phyloP scores from a whole-genome alignment of 2,113 vertebrate genomes.

The Gopherus flavomarginatus region DNA sequence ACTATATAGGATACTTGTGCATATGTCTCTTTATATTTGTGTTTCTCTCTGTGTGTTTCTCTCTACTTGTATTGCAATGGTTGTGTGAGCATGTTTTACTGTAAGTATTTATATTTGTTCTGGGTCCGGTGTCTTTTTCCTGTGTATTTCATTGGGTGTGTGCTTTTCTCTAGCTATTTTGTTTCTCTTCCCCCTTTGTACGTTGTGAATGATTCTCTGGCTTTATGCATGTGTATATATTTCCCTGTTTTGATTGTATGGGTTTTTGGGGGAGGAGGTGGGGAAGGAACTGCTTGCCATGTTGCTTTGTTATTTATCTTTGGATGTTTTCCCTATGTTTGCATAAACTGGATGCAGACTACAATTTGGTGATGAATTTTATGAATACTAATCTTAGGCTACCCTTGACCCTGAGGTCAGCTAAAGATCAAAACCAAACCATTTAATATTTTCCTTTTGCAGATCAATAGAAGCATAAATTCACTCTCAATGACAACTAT shows the following conservation, averaged over 20 bases:
- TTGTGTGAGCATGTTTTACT: neutral
- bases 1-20: neutral
- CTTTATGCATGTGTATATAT: constrained; percentile 44
- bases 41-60: neutral
- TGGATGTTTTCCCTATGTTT: constrained; percentile 80
- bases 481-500: constrained; percentile 98
- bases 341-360: constrained; percentile 86
- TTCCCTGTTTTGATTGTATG: constrained; percentile 35
- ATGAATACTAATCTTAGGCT: constrained; percentile 96
- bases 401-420: constrained; percentile 97
- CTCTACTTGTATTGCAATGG: neutral
- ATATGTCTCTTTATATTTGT: neutral
- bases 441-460: constrained; percentile 98
- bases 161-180: constrained; percentile 24
- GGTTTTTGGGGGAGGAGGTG: neutral
- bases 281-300: constrained; percentile 69
- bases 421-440: constrained; percentile 95
- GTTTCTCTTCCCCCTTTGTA: neutral
- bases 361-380: constrained; percentile 88
- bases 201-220: constrained; percentile 43
- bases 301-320: constrained; percentile 78
- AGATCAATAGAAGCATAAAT: constrained; percentile 99
- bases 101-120: constrained; percentile 26
- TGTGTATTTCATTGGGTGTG: constrained; percentile 42
- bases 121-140: neutral